A percentile compares a stretch with the other conserved stretches of the same genome.
These are phyloP conservation scores for Anoplius nigerrimus DNA, from an alignment of 2,888 invertebrate species.

Conservation along the genomic window DNA sequence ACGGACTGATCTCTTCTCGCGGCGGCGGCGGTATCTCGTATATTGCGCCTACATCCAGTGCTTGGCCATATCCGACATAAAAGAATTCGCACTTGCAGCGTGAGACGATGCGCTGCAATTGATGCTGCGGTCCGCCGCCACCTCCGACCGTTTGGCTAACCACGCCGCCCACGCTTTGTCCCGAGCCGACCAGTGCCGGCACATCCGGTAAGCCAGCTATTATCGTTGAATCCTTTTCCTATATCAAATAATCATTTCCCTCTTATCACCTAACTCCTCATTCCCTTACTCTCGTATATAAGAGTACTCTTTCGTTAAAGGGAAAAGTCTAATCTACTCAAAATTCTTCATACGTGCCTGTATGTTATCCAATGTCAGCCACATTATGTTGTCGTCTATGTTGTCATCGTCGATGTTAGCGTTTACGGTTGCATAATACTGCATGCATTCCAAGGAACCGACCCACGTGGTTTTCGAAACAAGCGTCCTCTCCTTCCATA, in stretches of 20 bases:
- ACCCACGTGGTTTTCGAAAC: constrained; percentile 98
- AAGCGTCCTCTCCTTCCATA: constrained; percentile 90
- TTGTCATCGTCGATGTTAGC: constrained; percentile 76
- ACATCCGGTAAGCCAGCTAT: constrained; percentile 89
- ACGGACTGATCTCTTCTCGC: constrained; percentile 83
- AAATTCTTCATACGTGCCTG: constrained; percentile 75
- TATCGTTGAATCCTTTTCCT: constrained; percentile 85
- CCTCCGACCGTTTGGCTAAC: constrained; percentile 94
- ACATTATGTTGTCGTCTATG: constrained; percentile 91
- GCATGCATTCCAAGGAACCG: constrained; percentile 97
- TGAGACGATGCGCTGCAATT: constrained; percentile 97
- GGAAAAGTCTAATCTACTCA: not conserved
- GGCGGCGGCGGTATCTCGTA: constrained; percentile 84
- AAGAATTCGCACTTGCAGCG: constrained; percentile 99
- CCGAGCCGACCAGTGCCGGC: constrained; percentile 93
- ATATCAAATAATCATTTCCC: constrained; percentile 13
- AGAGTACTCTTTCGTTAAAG: not conserved
- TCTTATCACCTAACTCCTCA: no score
- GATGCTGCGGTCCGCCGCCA: constrained; percentile 76
- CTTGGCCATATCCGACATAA: constrained; percentile 94
- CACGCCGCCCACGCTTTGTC: constrained; percentile 97
- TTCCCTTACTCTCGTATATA: no score
- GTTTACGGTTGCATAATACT: constrained; percentile 99
- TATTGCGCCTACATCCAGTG: constrained; percentile 80
- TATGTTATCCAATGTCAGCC: constrained; percentile 96